These are phyloP conservation scores for Octomys mimax DNA, from an alignment of 2,797 vertebrate species.

Conservation along the genomic window DNA sequence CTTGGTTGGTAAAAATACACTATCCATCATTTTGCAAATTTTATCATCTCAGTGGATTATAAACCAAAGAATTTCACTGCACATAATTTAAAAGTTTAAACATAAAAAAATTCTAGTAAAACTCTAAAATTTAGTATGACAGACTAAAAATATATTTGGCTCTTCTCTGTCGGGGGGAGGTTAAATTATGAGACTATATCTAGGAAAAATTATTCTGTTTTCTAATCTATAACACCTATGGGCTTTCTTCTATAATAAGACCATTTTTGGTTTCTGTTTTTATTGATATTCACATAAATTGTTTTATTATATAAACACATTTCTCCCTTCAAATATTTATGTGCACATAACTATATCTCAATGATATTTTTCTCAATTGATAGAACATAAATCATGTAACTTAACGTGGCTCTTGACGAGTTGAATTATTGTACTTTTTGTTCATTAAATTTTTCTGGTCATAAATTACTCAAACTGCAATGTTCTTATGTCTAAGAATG, in stretches of 20 bases:
- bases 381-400: background rate
- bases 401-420: background rate
- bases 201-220: background rate
- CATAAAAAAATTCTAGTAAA: slow-evolving; percentile 37
- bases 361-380: background rate
- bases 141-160: background rate
- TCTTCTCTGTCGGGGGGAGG: background rate
- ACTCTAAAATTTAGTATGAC: background rate
- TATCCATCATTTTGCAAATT: slow-evolving; percentile 64
- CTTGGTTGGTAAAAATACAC: slow-evolving; percentile 54
- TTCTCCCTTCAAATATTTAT: background rate
- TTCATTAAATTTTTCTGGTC: background rate
- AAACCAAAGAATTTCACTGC: background rate
- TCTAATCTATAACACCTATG: background rate
- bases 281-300: background rate
- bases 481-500: background rate
- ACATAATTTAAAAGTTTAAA: slow-evolving; percentile 31
- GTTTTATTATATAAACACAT: background rate
- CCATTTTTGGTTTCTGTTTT: background rate
- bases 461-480: slow-evolving; percentile 16
- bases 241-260: background rate
- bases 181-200: background rate
- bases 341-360: background rate
- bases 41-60: slow-evolving; percentile 37
- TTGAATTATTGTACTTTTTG: background rate